These are phyloP conservation scores for Embiotoca jacksoni DNA, from an alignment of 2,113 vertebrate species.

Conservation along the genomic window DNA sequence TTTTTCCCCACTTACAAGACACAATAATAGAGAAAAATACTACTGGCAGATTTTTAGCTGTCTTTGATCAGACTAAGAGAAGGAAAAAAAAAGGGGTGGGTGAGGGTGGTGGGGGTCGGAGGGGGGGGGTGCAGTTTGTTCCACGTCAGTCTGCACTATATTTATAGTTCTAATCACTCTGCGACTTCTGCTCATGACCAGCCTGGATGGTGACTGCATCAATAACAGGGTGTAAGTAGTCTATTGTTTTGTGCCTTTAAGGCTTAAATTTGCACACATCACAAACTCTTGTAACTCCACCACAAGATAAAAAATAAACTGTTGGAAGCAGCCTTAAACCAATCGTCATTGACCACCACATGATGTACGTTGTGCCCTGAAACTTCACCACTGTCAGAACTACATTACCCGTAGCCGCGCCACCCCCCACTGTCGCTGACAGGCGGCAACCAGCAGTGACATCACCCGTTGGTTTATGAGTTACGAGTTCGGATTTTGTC, in stretches of 20 bases:
- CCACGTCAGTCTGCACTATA: not conserved
- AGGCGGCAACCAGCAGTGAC: no score
- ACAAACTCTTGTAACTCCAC: not conserved
- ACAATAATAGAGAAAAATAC: constrained; percentile 29
- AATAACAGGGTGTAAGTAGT: not conserved
- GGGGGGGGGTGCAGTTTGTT: no score
- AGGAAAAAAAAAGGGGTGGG: not conserved
- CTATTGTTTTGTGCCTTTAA: not conserved
- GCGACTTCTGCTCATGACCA: not conserved
- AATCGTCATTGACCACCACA: no score
- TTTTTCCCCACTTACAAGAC: constrained; percentile 27
- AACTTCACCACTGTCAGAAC: no score
- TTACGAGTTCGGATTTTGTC: no score
- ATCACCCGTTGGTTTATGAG: no score
- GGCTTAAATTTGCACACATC: not conserved
- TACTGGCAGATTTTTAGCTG: not conserved
- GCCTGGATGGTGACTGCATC: not conserved
- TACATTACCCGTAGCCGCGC: no score
- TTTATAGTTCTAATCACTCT: not conserved
- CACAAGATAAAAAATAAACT: no score
- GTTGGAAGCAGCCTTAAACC: no score
- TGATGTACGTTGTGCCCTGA: no score
- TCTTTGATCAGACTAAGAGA: constrained; percentile 10
- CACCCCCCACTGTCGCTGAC: no score
- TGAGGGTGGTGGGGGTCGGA: no score